Conservation (phyloP, 2,113 vertebrate genomes). For the Leptobrachium leishanense region DNA sequence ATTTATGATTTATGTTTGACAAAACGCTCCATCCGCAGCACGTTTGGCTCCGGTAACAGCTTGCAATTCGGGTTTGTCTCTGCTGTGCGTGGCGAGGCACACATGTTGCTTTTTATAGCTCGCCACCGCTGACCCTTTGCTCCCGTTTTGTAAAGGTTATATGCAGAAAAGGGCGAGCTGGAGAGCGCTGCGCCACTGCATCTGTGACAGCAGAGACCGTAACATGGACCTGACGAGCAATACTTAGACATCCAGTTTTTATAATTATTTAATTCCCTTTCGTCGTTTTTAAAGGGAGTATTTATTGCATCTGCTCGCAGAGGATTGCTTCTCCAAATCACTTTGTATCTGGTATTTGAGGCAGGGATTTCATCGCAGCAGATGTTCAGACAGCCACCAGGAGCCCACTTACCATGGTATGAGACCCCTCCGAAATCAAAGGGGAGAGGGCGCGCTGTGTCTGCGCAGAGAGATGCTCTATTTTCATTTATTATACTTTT, state of each 20-base stretch:
- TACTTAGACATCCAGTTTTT: not conserved
- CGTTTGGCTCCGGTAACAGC: not conserved
- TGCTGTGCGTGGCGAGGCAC: not conserved
- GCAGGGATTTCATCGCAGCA: conserved; percentile 35
- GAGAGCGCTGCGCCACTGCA: conserved; percentile 2
- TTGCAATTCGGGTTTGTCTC: not conserved
- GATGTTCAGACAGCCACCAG: conserved; percentile 28
- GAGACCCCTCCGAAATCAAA: not conserved
- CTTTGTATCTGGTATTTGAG: conserved; percentile 31
- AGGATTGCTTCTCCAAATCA: conserved; percentile 28
- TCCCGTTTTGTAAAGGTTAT: not conserved
- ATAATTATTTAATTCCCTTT: not conserved
- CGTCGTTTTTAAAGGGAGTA: conserved; percentile 7
- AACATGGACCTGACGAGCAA: not conserved
- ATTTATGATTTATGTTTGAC: not conserved
- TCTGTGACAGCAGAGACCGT: conserved; percentile 5
- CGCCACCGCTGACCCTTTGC: not conserved
- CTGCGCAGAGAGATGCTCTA: not conserved
- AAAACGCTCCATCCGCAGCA: not conserved
- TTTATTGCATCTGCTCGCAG: conserved; percentile 30
- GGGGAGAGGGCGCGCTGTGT: not conserved
- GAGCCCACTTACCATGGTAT: not conserved
- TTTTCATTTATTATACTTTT: not conserved
- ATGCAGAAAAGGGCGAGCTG: not conserved
- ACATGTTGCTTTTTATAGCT: conserved; percentile 19